phyloP scores from a whole-genome alignment of 2,888 invertebrate species.

The Melangyna quadrimaculata region DNA sequence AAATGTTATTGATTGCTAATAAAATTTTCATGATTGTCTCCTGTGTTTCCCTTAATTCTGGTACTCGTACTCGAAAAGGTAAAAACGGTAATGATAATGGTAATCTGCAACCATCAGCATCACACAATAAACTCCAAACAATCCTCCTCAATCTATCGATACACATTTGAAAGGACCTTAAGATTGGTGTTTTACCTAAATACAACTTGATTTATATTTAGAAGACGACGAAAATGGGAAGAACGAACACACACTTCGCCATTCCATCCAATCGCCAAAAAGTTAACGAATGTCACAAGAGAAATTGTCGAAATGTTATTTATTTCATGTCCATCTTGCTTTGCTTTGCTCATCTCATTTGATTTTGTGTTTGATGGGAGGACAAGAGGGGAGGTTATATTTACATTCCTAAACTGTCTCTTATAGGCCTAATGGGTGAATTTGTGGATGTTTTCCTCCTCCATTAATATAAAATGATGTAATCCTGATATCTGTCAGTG shows the following conservation, averaged over 20 bases:
- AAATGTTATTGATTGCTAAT: constrained; percentile 75
- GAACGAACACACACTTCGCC: background rate
- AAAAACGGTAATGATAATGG: constrained; percentile 45
- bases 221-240: background rate
- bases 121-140: background rate
- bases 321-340: constrained; percentile 27
- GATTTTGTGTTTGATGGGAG: background rate
- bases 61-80: background rate
- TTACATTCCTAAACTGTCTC: constrained; percentile 41
- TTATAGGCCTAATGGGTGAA: constrained; percentile 16
- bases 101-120: constrained; percentile 16
- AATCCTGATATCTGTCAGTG: constrained; percentile 59
- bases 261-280: constrained; percentile 59
- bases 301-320: constrained; percentile 59
- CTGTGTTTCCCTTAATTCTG: background rate
- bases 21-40: constrained; percentile 75
- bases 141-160: background rate
- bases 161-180: constrained; percentile 35
- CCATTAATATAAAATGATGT: constrained; percentile 40
- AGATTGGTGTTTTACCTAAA: constrained; percentile 66
- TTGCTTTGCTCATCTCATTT: background rate
- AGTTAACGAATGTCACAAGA: constrained; percentile 65
- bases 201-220: constrained; percentile 55
- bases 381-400: background rate
- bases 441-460: constrained; percentile 5